Base-by-base conservation (phyloP, 2,113 vertebrate species). In the Vulpes lagopus region DNA sequence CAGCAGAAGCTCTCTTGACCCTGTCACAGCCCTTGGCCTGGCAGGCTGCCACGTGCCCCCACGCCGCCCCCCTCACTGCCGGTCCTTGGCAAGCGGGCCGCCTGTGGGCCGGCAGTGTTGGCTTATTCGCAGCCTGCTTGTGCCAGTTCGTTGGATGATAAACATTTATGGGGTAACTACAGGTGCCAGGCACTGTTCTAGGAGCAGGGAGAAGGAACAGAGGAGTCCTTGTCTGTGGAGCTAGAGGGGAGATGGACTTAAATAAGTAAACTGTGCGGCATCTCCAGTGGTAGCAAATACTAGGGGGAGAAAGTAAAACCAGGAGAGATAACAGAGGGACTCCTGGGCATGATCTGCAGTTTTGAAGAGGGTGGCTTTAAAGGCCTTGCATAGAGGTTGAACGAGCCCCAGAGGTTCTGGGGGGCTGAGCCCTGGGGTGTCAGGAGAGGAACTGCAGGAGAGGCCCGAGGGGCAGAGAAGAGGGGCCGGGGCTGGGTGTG, bases 91-190 rank as follows among this genome's bases (percentile, higher is more conserved):
- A 82, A 27, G 57, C 55, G 38, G 78, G 32, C 51, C 19, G 0
- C 55, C 17, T 0, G 0, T 2, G 83, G 11, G 49, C 62, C 25
- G 5, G n/a, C 9, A 4, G 3, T 11, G 0, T 5, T 32, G 62
- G 32, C 23, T 11, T 3, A 2, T 53, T 57, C 32, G 25, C 43
- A 20, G 62, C 32, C 80, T 69, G 19, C 71, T 43, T 8, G 5
- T 57, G 64, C 90, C 25, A 7, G 64, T n/a, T 85, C 8, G 3
- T 65, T 32, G 11, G 32, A 16, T 94, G 30, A 60, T n/a, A 91
- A 0, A 71, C 20, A 25, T 22, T 49, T 62, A 22, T 8, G 35
- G 83, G 55, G 20, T 23, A 7, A 27, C 20, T 0, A 3, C 55
- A 90, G 84, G 57, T 65, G 49, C 55, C 55, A 79, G n/a, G 11